Conservation (phyloP, 2,113 vertebrate species). For the Murina feae region DNA sequence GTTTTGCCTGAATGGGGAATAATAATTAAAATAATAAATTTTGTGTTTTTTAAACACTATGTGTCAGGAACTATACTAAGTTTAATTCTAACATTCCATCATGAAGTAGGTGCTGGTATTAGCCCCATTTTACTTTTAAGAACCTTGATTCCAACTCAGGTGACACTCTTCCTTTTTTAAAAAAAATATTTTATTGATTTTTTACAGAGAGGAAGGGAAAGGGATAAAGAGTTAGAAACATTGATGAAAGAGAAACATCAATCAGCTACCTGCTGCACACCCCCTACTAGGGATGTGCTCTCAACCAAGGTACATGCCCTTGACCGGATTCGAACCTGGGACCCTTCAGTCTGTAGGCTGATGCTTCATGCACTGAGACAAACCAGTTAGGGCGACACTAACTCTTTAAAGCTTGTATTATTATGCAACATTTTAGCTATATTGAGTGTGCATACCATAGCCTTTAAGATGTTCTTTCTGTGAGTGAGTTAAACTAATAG, state of each 20-base stretch:
- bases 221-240: too few relatives aligned
- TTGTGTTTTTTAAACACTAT: background rate
- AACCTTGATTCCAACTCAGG: background rate
- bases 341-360: too few relatives aligned
- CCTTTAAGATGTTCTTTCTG: background rate
- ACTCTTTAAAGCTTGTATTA: background rate
- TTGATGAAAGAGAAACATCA: too few relatives aligned
- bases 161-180: too few relatives aligned
- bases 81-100: background rate
- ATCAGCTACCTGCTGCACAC: too few relatives aligned
- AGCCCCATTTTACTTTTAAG: background rate
- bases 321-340: too few relatives aligned
- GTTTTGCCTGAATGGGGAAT: background rate
- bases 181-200: too few relatives aligned
- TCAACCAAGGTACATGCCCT: too few relatives aligned
- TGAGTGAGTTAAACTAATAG: conserved; percentile 19
- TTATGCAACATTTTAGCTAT: background rate
- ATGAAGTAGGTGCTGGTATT: background rate
- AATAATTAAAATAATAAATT: background rate
- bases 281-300: too few relatives aligned
- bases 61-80: background rate
- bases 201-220: too few relatives aligned
- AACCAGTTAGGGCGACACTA: background rate
- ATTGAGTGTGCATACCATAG: too few relatives aligned
- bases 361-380: too few relatives aligned